phyloP scores from a whole-genome alignment of 1,140 invertebrate genomes.

The Homalodisca vitripennis region DNA sequence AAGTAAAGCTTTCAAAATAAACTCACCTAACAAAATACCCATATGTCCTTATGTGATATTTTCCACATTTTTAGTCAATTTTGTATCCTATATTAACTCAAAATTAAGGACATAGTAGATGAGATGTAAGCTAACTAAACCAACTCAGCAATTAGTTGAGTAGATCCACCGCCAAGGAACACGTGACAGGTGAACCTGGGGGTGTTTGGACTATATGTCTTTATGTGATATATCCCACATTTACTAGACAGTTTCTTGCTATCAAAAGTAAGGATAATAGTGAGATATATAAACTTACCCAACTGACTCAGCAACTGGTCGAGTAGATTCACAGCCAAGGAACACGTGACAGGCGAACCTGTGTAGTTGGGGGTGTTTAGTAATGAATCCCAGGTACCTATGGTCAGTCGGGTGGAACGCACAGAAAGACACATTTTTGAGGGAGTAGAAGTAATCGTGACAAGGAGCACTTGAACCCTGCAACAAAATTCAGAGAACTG shows the following conservation, averaged over 20 bases:
- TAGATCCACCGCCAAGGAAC: conserved; percentile 90
- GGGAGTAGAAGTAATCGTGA: conserved; percentile 95
- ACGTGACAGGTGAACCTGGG: conserved; percentile 97
- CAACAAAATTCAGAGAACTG: conserved; percentile 34
- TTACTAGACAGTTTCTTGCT: too few species aligned
- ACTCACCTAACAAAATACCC: too few species aligned
- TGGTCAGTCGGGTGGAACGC: conserved; percentile 94
- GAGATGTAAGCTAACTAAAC: too few species aligned
- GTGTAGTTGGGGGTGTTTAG: conserved; percentile 93
- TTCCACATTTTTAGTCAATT: too few species aligned
- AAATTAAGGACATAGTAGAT: too few species aligned
- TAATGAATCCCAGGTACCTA: conserved; percentile 97
- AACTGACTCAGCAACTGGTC: conserved; percentile 93
- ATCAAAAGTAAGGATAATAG: too few species aligned
- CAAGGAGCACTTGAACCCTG: conserved; percentile 74
- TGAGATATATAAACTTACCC: conserved; percentile 67
- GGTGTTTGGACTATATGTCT: too few species aligned
- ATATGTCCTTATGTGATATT: too few species aligned
- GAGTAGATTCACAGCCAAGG: conserved; percentile 87
- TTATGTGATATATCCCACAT: too few species aligned
- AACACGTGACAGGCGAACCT: conserved; percentile 98
- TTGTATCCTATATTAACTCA: too few species aligned
- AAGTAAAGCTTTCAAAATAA: too few species aligned
- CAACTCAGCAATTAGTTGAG: conserved; percentile 93
- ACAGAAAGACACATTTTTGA: conserved; percentile 98